Percentiles rank a stretch among this genome's conserved stretches.
phyloP scores from a whole-genome alignment of 2,113 vertebrate genomes.

The Pteruthius melanotis region DNA sequence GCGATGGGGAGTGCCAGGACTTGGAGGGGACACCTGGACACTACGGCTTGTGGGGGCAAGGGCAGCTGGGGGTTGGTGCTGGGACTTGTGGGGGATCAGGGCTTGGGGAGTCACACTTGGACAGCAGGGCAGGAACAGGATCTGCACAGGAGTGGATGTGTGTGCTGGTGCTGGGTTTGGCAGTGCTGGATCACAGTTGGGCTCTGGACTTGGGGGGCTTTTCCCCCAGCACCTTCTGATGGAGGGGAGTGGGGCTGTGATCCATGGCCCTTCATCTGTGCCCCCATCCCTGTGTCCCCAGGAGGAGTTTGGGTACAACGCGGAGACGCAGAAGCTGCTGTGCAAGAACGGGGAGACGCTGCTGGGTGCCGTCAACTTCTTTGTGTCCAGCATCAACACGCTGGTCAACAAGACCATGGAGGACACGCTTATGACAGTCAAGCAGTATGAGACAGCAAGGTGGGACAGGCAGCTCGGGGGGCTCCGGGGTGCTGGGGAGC shows the following conservation, averaged over 20 bases:
- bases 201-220: not conserved
- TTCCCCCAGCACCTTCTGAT: not conserved
- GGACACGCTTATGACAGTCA: constrained; percentile 94
- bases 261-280: accelerated
- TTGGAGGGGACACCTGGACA: not conserved
- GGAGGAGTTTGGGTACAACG: constrained; percentile 98
- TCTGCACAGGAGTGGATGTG: too few relatives aligned
- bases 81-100: too few relatives aligned
- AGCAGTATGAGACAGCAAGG: constrained; percentile 94
- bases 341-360: constrained; percentile 97
- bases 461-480: not conserved
- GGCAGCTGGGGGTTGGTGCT: too few relatives aligned
- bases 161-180: not conserved
- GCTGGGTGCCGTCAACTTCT: constrained; percentile 94
- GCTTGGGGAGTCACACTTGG: too few relatives aligned
- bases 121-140: accelerated
- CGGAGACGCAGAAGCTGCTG: constrained; percentile 93
- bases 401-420: constrained; percentile 98
- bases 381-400: constrained; percentile 97
- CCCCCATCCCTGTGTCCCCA: constrained; percentile 1
- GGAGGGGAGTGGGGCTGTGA: not conserved
- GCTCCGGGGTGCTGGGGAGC: not conserved
- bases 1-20: too few relatives aligned
- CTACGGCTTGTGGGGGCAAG: too few relatives aligned
- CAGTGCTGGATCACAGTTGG: accelerated